These are phyloP conservation scores for Manacus vitellinus DNA, from an alignment of 2,113 vertebrate genomes.

Conservation along the genomic window DNA sequence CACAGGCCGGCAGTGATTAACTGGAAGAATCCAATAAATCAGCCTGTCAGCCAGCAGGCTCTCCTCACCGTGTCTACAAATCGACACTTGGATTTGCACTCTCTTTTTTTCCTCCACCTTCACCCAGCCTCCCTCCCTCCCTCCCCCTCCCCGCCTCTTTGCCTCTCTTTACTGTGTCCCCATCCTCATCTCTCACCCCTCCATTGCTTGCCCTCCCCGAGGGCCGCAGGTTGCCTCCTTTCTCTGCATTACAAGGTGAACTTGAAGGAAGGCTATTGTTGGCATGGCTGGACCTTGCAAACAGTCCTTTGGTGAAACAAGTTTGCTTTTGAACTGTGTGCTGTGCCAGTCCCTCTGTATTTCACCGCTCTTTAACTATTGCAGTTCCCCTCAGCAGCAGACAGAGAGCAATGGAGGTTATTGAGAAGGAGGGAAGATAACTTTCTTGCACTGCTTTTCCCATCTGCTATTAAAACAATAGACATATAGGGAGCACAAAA, in stretches of 20 bases:
- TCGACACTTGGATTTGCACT: slow-evolving; percentile 87
- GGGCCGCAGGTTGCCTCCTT: slow-evolving; percentile 50
- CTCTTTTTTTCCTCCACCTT: neutral
- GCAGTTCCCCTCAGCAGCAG: neutral
- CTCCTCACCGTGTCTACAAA: slow-evolving; percentile 85
- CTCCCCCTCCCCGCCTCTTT: neutral
- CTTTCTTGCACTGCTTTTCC: neutral
- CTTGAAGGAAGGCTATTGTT: slow-evolving; percentile 65
- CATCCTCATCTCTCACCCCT: neutral
- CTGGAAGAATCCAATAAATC: slow-evolving; percentile 98
- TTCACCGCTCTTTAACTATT: neutral
- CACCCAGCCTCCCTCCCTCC: neutral
- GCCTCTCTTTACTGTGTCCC: neutral
- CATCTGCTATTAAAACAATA: neutral
- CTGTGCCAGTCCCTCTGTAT: neutral
- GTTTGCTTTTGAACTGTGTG: slow-evolving; percentile 44
- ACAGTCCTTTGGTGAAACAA: slow-evolving; percentile 36
- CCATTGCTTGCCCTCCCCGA: neutral
- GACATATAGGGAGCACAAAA: neutral
- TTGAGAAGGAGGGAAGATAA: neutral
- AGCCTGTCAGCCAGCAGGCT: slow-evolving; percentile 90
- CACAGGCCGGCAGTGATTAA: slow-evolving; percentile 90
- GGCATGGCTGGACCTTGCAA: neutral
- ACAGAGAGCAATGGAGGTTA: neutral
- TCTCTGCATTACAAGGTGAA: slow-evolving; percentile 67